Evolutionary conservation across 2,797 vertebrate genomes (phyloP), one percentile per base, ranked within the genome.

Genomic region (Cottoperca gobio): DNA sequence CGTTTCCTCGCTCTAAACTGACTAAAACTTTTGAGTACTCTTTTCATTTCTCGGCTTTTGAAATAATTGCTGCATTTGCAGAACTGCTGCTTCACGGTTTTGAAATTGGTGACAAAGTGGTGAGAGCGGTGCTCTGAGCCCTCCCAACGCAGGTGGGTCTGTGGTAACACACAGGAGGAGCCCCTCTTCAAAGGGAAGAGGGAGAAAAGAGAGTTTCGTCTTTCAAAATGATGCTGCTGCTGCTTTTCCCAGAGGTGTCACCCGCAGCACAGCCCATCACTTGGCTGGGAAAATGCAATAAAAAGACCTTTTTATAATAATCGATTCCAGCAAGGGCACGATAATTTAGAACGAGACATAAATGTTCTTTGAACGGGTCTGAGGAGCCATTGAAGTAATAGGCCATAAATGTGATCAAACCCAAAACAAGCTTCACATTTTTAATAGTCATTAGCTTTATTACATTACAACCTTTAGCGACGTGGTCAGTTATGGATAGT

Each of bases 1-100:
- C 78, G 24, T 79, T 76, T 76, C 67, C 63, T 73, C n/a, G 26
- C 60, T 77, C 63, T 75, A 71, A 87, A 86, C 79, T 55, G 78
- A 70, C 40, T 33, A 11, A 78, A 82, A 91, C 77, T 79, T 91
- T 79, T 86, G 76, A 90, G 71, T 73, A 24, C 68, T 60, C 60
- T 77, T 88, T 86, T 91, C 70, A 86, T 89, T 83, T 76, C 33
- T 74, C 28, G 37, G 61, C 81, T 88, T 91, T 90, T 87, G 79
- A 89, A 93, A 90, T 91, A 88, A 92, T 88, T 92, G 90, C 90
- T 89, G 88, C 84, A 85, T 88, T 88, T 87, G 86, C 91, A 90
- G 78, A 91, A 90, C 74, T 80, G 61, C 73, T 48, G 79, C 83
- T 86, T 90, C 53, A 75, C 14, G 33, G 66, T 83, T n/a, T 86